phyloP scores from a whole-genome alignment of 2,888 invertebrate genomes.

The Zaprionus lineosus region DNA sequence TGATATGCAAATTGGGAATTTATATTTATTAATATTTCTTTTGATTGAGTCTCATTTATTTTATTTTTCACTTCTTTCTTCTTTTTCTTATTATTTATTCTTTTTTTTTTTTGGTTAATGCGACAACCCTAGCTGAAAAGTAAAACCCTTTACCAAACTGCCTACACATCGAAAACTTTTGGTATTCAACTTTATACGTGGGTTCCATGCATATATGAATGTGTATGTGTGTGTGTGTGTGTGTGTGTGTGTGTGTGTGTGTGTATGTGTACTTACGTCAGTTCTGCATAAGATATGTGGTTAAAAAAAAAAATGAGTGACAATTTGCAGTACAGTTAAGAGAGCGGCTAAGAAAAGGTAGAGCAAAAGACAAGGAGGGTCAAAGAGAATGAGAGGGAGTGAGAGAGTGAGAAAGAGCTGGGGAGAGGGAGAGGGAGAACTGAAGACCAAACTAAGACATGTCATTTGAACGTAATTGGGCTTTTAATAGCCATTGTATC shows the following conservation, averaged over 20 bases:
- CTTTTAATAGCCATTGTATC: conserved; percentile 76
- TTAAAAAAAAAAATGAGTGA: too few relatives aligned
- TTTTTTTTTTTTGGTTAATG: background rate
- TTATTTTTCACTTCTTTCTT: too few relatives aligned
- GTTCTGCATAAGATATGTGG: conserved; percentile 4
- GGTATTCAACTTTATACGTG: conserved; percentile 13
- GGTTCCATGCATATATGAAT: conserved; percentile 13
- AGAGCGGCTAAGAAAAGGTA: conserved; percentile 3
- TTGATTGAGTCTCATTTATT: too few relatives aligned
- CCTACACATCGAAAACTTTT: conserved; percentile 52
- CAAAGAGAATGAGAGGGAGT: conserved; percentile 2
- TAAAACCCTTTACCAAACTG: conserved; percentile 46
- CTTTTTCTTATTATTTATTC: too few relatives aligned
- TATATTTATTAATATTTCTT: too few relatives aligned
- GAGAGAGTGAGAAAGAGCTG: background rate
- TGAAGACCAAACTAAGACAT: conserved; percentile 35
- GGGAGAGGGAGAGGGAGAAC: too few relatives aligned
- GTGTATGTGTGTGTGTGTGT: conserved; percentile 3
- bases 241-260: background rate
- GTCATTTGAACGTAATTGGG: conserved; percentile 71
- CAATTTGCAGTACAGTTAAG: too few relatives aligned
- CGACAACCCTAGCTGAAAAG: conserved; percentile 51
- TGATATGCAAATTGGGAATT: too few relatives aligned
- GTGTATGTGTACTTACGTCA: background rate
- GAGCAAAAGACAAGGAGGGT: conserved; percentile 4